These are phyloP conservation scores for Sphinx pinastri DNA, from an alignment of 2,888 invertebrate species.

Conservation along the genomic window DNA sequence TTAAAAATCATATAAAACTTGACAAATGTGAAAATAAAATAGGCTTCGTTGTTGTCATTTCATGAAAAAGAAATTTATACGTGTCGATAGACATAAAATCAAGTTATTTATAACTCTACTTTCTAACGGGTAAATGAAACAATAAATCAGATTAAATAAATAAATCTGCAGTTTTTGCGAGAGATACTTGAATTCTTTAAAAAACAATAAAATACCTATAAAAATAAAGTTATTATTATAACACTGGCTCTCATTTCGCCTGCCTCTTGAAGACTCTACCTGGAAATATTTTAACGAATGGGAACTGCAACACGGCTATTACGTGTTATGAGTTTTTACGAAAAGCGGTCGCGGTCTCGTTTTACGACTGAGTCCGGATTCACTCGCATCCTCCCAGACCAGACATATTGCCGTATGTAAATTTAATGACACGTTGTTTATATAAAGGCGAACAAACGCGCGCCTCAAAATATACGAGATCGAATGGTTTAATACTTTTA, in stretches of 20 bases:
- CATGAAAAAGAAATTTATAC: no score
- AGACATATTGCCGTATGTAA: constrained; percentile 70
- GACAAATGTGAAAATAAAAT: no score
- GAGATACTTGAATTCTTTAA: not conserved
- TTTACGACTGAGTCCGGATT: constrained; percentile 57
- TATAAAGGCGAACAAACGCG: constrained; percentile 56
- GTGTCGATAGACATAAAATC: not conserved
- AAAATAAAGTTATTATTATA: constrained; percentile 13
- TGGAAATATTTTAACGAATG: constrained; percentile 50
- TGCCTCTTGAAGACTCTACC: constrained; percentile 35
- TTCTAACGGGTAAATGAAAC: not conserved
- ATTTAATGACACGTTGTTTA: constrained; percentile 69
- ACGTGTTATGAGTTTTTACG: constrained; percentile 54
- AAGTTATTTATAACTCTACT: not conserved
- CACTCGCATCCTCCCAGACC: constrained; percentile 59
- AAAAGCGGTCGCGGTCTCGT: constrained; percentile 55
- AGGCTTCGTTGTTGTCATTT: no score
- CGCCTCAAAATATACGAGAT: constrained; percentile 49
- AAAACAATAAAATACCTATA: constrained; percentile 3
- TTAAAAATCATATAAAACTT: no score
- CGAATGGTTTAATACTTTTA: constrained; percentile 41
- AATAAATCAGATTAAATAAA: not conserved
- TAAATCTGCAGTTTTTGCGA: not conserved
- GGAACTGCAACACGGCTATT: constrained; percentile 45
- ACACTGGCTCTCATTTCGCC: constrained; percentile 20